These are phyloP conservation scores for Lobophora halterata DNA, from an alignment of 2,888 invertebrate genomes.

Conservation along the genomic window DNA sequence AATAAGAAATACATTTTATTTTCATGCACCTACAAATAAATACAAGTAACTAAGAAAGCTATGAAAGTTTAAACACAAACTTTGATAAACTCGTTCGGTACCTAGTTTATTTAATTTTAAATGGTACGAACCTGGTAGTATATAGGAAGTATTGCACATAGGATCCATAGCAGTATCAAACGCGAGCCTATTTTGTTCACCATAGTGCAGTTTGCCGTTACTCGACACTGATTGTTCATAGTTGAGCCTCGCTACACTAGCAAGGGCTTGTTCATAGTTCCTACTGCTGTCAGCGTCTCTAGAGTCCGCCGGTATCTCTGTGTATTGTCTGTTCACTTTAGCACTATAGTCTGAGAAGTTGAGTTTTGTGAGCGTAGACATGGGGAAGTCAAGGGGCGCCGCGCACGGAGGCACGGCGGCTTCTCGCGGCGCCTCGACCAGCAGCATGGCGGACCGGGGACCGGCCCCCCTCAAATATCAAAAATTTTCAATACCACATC, in stretches of 20 bases:
- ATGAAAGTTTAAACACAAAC: too few relatives aligned
- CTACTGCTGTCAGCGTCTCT: constrained; percentile 57
- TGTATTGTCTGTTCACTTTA: constrained; percentile 67
- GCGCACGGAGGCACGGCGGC: constrained; percentile 83
- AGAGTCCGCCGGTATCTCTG: constrained; percentile 48
- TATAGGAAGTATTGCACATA: constrained; percentile 61
- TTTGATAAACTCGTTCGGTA: too few relatives aligned
- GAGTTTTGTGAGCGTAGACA: constrained; percentile 71
- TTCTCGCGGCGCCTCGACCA: constrained; percentile 88
- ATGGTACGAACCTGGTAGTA: constrained; percentile 60
- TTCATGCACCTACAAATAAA: too few relatives aligned
- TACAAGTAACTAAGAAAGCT: too few relatives aligned
- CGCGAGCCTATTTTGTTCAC: constrained; percentile 62
- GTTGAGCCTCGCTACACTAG: constrained; percentile 59
- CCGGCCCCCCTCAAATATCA: constrained; percentile 42
- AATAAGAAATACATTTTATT: too few relatives aligned
- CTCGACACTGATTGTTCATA: constrained; percentile 64
- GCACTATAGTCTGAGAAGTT: constrained; percentile 76
- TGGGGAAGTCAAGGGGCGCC: constrained; percentile 67
- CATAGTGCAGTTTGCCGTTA: constrained; percentile 59
- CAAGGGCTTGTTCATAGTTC: constrained; percentile 65
- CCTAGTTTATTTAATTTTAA: too few relatives aligned
- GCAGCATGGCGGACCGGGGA: constrained; percentile 85
- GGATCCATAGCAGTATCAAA: constrained; percentile 63
- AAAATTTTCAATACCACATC: constrained; percentile 54